Base-by-base conservation (phyloP, 2,888 invertebrate genomes). In the Erebia palarica region DNA sequence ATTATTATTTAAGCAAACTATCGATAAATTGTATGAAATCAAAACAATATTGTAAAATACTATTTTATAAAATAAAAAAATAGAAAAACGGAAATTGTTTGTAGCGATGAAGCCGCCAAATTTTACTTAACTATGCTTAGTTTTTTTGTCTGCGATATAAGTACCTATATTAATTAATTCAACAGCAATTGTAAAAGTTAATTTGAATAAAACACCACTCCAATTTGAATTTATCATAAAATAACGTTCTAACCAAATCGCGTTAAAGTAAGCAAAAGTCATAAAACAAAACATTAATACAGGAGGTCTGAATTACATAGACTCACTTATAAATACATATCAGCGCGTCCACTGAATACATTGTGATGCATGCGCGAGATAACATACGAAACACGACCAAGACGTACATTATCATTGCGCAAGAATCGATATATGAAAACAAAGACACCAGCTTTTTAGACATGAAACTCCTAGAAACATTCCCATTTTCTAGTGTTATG, bases 341-440 rank as follows among this genome's bases (percentile, higher is more conserved):
- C 65, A 72, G 67, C 21, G 47, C 69, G 68, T 68, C 73, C 68
- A 71, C 68, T 70, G 74, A 73, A 72, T 71, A 74, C 71, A 64
- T 73, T 69, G 47, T 73, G 78, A 79, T 78, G 77, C 79, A 80
- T 77, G 78, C 77, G 69, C 75, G 70, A 71, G 79, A 79, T 80
- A 77, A 55, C 51, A 59, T 44, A 68, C 73, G 75, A 79, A 79
- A 80, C 81, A 77, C 78, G 79, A 78, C 77, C 75, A 77, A 79
- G 78, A 80, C 77, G 79, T 78, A 78, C 78, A 81, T 81, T 82
- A 81, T 79, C 78, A 81, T 84, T 83, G 79, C 78, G 78, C 63
- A 14, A 14, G 5, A 21, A 63, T 49, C 7, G 63, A 63, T 63
- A 14, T 58, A 7, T 21, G 18, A 49, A 63, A 49, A n/a, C 60